A percentile compares a stretch with the other conserved stretches of the same genome.
Evolutionary conservation across 2,888 invertebrate genomes (phyloP).

Genomic region (Leptinotarsa haldemani): DNA sequence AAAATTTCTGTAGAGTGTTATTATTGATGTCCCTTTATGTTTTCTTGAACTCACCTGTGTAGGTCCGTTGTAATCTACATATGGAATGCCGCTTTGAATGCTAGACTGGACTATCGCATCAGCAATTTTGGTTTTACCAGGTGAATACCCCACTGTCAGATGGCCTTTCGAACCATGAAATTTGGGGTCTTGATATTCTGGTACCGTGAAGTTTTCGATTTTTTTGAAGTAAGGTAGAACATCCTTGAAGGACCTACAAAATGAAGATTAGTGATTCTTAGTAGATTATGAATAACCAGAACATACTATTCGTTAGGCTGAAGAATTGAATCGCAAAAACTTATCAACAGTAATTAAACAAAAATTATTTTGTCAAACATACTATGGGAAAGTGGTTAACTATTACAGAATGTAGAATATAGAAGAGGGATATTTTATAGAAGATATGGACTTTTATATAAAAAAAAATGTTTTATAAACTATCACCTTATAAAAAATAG

Average conservation of each 20-base stretch:
- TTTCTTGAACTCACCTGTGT: slow-evolving; percentile 62
- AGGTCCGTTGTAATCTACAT: slow-evolving; percentile 76
- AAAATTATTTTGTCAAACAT: too few relatives aligned
- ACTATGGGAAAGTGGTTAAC: too few relatives aligned
- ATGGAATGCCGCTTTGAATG: slow-evolving; percentile 72
- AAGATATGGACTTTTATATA: too few relatives aligned
- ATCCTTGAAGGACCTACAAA: slow-evolving; percentile 74
- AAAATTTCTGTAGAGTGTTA: background rate
- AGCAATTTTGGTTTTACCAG: slow-evolving; percentile 71
- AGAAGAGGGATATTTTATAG: too few relatives aligned
- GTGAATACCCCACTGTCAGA: slow-evolving; percentile 70
- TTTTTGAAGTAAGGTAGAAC: slow-evolving; percentile 87
- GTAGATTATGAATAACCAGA: too few relatives aligned
- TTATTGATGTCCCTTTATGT: background rate
- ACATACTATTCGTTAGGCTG: too few relatives aligned
- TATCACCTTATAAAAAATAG: too few relatives aligned
- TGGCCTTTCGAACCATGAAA: slow-evolving; percentile 71
- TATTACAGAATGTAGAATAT: too few relatives aligned
- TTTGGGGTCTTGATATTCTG: slow-evolving; percentile 71
- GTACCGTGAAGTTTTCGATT: slow-evolving; percentile 84
- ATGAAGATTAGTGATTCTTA: too few relatives aligned
- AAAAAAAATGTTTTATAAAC: too few relatives aligned
- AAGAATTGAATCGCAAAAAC: too few relatives aligned
- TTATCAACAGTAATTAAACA: too few relatives aligned
- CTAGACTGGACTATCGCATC: slow-evolving; percentile 75